phyloP scores from a whole-genome alignment of 2,888 invertebrate species.

The Periphyllus acericola region DNA sequence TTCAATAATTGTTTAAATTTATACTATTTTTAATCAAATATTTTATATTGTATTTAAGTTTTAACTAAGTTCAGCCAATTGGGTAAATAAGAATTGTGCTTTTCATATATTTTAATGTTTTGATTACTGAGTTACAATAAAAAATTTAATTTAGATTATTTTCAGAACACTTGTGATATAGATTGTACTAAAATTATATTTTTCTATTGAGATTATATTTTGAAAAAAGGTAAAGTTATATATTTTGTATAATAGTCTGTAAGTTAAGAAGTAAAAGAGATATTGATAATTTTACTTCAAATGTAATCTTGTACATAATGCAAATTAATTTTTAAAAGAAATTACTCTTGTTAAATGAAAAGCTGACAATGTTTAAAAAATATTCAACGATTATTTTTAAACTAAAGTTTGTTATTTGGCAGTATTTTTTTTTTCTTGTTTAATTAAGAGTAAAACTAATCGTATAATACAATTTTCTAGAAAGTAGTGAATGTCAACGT shows the following conservation, averaged over 20 bases:
- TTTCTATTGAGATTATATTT: slow-evolving; percentile 1
- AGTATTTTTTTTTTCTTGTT: slow-evolving; percentile 39
- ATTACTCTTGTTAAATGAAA: neutral
- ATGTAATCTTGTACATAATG: neutral
- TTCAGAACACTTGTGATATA: slow-evolving; percentile 13
- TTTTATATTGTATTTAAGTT: neutral
- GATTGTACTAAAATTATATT: slow-evolving; percentile 9
- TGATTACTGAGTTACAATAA: neutral
- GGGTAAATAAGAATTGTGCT: neutral
- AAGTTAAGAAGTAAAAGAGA: neutral
- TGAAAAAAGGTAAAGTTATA: neutral
- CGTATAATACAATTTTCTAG: neutral
- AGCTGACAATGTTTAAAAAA: neutral
- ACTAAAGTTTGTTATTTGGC: slow-evolving; percentile 27
- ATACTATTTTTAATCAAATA: neutral
- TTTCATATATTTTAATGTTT: neutral
- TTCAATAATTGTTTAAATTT: neutral
- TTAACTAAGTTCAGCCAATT: neutral
- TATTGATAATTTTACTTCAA: neutral
- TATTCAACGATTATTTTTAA: slow-evolving; percentile 12
- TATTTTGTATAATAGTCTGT: slow-evolving; percentile 32
- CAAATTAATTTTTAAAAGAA: neutral
- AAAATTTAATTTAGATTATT: neutral
- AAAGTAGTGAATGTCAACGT: neutral
- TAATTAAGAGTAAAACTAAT: slow-evolving; percentile 22